These are phyloP conservation scores for Drosophila lini DNA, from an alignment of 1,140 invertebrate genomes.

Conservation along the genomic window DNA sequence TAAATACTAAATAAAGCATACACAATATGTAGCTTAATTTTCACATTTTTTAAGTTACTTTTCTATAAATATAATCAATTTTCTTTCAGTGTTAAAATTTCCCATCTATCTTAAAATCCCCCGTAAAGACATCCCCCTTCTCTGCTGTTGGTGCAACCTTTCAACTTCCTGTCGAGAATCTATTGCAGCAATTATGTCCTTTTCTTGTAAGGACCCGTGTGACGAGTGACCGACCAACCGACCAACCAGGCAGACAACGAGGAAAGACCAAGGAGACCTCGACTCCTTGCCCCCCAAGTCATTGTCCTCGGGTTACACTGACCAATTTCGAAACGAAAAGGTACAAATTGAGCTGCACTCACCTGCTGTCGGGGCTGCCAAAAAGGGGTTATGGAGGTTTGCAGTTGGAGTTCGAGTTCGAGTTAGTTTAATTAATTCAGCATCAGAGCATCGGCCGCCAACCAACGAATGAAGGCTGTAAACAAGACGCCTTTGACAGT, in stretches of 20 bases:
- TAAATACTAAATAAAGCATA: too few species aligned
- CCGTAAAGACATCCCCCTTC: neutral
- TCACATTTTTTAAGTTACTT: too few species aligned
- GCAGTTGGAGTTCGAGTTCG: conserved; percentile 8
- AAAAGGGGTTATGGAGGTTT: conserved; percentile 21
- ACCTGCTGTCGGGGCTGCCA: conserved; percentile 3
- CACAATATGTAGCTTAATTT: too few species aligned
- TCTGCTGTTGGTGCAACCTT: conserved; percentile 31
- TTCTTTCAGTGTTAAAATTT: neutral
- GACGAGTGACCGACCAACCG: conserved; percentile 17
- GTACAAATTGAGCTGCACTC: conserved; percentile 73
- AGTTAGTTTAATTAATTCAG: conserved; percentile 81
- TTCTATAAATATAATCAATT: neutral
- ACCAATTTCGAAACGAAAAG: conserved; percentile 73
- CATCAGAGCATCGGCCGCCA: conserved; percentile 26
- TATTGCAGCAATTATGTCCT: conserved; percentile 57
- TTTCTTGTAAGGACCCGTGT: conserved; percentile 42
- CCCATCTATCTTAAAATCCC: neutral
- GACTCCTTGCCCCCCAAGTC: conserved; percentile 24
- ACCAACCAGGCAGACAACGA: conserved; percentile 11
- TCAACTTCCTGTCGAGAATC: conserved; percentile 45
- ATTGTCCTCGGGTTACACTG: conserved; percentile 74
- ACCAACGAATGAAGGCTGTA: conserved; percentile 48
- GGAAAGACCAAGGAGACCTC: conserved; percentile 9
- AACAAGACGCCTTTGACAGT: conserved; percentile 70